These are phyloP conservation scores for human DNA, from an alignment of 2,113 vertebrate genomes.

Conservation along the genomic window DNA sequence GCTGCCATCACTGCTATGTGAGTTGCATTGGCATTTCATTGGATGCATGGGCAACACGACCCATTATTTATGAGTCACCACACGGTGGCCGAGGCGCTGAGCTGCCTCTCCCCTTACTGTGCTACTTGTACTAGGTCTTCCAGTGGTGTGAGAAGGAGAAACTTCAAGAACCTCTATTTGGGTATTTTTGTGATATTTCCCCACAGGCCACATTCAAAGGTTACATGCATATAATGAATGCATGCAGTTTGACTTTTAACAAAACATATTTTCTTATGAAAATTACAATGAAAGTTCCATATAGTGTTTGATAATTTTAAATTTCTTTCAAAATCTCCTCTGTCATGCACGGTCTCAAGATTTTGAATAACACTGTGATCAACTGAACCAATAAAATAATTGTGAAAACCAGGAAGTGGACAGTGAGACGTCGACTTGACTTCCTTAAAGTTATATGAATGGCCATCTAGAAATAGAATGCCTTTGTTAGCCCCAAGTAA, in stretches of 20 bases:
- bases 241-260: not conserved
- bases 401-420: not conserved
- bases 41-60: accelerated
- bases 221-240: accelerated
- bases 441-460: not conserved
- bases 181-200: not conserved
- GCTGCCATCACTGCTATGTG: not conserved
- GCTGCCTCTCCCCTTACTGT: accelerated
- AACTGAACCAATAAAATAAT: not conserved
- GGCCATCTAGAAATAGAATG: not conserved
- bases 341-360: too few species aligned
- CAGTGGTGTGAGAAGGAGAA: not conserved
- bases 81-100: accelerated
- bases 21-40: not conserved
- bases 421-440: accelerated
- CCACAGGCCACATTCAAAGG: not conserved
- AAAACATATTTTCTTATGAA: not conserved
- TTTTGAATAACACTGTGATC: too few species aligned
- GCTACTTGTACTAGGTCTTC: accelerated
- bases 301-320: not conserved
- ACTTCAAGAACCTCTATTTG: not conserved
- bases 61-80: not conserved
- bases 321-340: not conserved
- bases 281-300: not conserved
- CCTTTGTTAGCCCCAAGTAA: not conserved